Conservation (phyloP, 2,797 vertebrate genomes). For the Anabacerthia variegaticeps region DNA sequence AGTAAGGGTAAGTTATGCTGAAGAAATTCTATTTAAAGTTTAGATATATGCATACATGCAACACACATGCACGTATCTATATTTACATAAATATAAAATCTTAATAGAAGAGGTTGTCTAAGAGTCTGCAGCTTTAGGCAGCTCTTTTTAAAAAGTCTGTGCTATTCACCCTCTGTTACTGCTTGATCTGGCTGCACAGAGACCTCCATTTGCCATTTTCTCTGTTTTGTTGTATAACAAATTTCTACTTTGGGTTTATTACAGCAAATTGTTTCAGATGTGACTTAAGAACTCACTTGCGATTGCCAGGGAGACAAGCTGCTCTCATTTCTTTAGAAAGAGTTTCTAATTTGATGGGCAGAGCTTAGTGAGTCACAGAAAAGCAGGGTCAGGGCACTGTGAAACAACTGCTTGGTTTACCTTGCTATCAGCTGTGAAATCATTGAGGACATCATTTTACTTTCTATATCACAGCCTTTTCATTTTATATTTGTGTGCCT, state of each 20-base stretch:
- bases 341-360: slow-evolving; percentile 65
- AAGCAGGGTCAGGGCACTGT: slow-evolving; percentile 23
- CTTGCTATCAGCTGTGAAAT: slow-evolving; percentile 37
- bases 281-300: background rate
- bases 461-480: background rate
- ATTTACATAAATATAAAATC: background rate
- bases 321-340: slow-evolving; percentile 62
- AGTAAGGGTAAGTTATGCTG: background rate
- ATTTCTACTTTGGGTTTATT: background rate
- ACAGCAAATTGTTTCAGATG: slow-evolving; percentile 17
- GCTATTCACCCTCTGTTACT: background rate
- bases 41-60: background rate
- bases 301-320: slow-evolving; percentile 62
- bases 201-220: background rate
- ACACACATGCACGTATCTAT: fast-evolving
- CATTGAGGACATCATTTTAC: background rate
- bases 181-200: background rate
- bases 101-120: background rate
- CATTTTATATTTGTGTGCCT: background rate
- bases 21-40: background rate
- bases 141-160: background rate
- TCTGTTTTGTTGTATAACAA: slow-evolving; percentile 28
- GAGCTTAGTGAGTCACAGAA: slow-evolving; percentile 45
- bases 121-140: background rate
- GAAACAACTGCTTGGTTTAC: slow-evolving; percentile 41